Conservation (phyloP, 2,888 invertebrate species). For the Entomobrya multifasciata region DNA sequence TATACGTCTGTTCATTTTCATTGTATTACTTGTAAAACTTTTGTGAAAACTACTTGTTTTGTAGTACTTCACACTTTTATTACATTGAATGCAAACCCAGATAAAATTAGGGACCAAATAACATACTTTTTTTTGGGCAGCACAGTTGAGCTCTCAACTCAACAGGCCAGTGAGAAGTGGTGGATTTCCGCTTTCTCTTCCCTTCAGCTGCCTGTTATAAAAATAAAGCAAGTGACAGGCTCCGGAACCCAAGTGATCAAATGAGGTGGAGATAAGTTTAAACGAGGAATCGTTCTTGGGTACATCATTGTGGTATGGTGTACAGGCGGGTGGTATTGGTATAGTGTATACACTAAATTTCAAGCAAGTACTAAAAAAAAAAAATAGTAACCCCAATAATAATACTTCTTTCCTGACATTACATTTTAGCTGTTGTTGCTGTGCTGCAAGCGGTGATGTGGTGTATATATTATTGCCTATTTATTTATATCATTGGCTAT, state of each 20-base stretch:
- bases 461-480: not conserved
- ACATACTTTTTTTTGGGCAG: slow-evolving; percentile 53
- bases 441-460: not conserved
- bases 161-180: slow-evolving; percentile 33
- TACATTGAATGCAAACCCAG: no score
- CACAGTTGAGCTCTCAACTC: slow-evolving; percentile 50
- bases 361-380: no score
- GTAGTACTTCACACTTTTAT: no score
- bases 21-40: no score
- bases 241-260: slow-evolving; percentile 59
- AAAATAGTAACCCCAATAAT: slow-evolving; percentile 25
- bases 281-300: slow-evolving; percentile 53
- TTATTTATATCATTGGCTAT: slow-evolving; percentile 28
- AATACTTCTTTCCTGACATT: slow-evolving; percentile 10
- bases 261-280: slow-evolving; percentile 66
- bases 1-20: slow-evolving; percentile 39
- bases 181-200: slow-evolving; percentile 7
- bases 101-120: no score
- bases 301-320: not conserved
- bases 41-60: no score
- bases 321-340: no score
- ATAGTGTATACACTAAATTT: slow-evolving; percentile 23
- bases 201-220: slow-evolving; percentile 1
- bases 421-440: not conserved
- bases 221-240: slow-evolving; percentile 24